Percentiles rank a stretch among this genome's conserved stretches.
Evolutionary conservation across 2,113 vertebrate species (phyloP).

Genomic region (Phyllostomus discolor): DNA sequence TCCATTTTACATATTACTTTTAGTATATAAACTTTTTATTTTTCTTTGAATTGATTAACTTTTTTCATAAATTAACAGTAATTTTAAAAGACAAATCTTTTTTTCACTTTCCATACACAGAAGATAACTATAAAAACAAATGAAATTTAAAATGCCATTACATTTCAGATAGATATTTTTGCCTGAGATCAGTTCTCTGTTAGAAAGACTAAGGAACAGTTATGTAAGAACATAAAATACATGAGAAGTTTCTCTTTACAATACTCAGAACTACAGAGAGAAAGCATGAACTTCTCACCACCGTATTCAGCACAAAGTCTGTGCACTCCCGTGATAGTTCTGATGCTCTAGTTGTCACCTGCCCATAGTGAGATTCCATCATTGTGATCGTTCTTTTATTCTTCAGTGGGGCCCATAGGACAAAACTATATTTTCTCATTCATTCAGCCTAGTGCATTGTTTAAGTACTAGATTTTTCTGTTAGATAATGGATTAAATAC

Average conservation of each 20-base stretch:
- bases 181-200: not conserved
- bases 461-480: not conserved
- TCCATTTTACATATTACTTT: not conserved
- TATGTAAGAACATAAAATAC: not conserved
- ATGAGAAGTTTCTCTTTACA: not conserved
- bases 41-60: not conserved
- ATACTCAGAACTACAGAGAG: not conserved
- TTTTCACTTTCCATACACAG: not conserved
- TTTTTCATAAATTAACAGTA: not conserved
- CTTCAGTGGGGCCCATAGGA: not conserved
- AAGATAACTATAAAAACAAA: not conserved
- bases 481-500: not conserved
- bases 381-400: not conserved
- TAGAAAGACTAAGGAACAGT: not conserved
- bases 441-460: not conserved
- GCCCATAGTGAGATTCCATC: not conserved
- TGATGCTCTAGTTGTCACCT: not conserved
- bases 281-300: not conserved
- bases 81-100: not conserved
- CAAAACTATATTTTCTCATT: not conserved
- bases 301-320: not conserved
- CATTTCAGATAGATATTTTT: not conserved
- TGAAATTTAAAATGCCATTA: not conserved
- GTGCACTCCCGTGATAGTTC: not conserved
- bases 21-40: not conserved